Evolutionary conservation across 2,113 vertebrate genomes (phyloP).

Genomic region (Varanus salvator): DNA sequence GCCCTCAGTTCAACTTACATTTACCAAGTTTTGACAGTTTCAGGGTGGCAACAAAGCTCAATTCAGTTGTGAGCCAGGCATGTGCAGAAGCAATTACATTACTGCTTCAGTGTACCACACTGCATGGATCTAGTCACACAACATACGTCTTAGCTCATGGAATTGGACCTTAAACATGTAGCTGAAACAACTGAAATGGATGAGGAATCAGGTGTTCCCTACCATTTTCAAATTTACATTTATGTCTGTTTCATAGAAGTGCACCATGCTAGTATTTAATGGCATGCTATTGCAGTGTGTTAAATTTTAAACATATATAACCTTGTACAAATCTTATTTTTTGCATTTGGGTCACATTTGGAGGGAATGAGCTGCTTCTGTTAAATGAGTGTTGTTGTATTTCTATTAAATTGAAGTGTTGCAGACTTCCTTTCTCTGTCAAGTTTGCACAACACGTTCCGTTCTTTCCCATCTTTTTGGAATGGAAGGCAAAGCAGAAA

Average conservation of each 20-base stretch:
- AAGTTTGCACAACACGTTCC: background rate
- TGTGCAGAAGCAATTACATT: conserved; percentile 4
- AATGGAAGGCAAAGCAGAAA: conserved; percentile 1
- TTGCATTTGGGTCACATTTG: background rate
- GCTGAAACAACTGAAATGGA: background rate
- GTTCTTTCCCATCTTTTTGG: conserved; percentile 3
- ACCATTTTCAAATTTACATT: background rate
- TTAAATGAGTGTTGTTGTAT: background rate
- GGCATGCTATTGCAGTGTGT: background rate
- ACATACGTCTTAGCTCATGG: background rate
- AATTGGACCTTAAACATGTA: background rate
- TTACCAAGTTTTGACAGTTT: conserved; percentile 11
- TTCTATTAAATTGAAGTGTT: conserved; percentile 5
- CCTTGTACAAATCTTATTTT: background rate
- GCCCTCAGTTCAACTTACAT: background rate
- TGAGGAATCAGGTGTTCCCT: background rate
- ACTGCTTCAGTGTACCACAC: background rate
- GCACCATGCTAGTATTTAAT: background rate
- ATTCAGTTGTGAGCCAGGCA: conserved; percentile 11
- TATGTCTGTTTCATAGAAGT: background rate
- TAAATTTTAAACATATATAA: background rate
- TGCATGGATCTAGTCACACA: background rate
- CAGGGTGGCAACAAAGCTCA: conserved; percentile 3
- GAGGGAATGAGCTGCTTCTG: background rate
- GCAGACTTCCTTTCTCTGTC: conserved; percentile 31